phyloP scores from a whole-genome alignment of 2,888 invertebrate species.

The Selenia dentaria region DNA sequence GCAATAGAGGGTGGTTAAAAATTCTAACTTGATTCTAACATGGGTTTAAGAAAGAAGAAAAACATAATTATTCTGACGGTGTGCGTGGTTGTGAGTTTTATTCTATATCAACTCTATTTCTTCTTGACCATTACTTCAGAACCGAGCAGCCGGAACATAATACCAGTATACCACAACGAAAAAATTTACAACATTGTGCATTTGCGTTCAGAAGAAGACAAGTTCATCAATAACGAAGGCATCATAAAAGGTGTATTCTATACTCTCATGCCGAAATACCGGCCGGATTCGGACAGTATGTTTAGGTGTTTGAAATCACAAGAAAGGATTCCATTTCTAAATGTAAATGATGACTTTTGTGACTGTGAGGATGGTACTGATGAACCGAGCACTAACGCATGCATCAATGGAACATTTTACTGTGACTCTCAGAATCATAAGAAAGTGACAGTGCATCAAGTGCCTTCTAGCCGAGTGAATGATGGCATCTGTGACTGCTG shows the following conservation, averaged over 20 bases:
- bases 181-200: conserved; percentile 49
- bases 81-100: conserved; percentile 63
- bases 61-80: conserved; percentile 63
- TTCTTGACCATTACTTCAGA: conserved; percentile 67
- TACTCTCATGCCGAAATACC: conserved; percentile 61
- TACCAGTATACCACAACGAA: conserved; percentile 54
- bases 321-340: conserved; percentile 62
- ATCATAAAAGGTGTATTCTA: conserved; percentile 68
- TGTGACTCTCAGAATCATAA: conserved; percentile 86
- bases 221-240: conserved; percentile 68
- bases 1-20: too few species aligned
- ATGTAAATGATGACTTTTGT: conserved; percentile 93
- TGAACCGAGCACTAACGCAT: conserved; percentile 95
- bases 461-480: conserved; percentile 93
- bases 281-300: conserved; percentile 60
- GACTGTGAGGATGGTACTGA: conserved; percentile 93
- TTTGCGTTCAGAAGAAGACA: conserved; percentile 64
- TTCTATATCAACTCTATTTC: conserved; percentile 74
- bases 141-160: conserved; percentile 43
- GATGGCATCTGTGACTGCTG: conserved; percentile 98
- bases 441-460: conserved; percentile 62
- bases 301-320: conserved; percentile 73
- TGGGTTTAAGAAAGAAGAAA: conserved; percentile 71
- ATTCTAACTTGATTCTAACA: too few species aligned
- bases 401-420: conserved; percentile 92